Percentiles rank a stretch among this genome's conserved stretches.
These are phyloP conservation scores for Rhegmatorhina hoffmannsi DNA, from an alignment of 2,113 vertebrate genomes.

Conservation along the genomic window DNA sequence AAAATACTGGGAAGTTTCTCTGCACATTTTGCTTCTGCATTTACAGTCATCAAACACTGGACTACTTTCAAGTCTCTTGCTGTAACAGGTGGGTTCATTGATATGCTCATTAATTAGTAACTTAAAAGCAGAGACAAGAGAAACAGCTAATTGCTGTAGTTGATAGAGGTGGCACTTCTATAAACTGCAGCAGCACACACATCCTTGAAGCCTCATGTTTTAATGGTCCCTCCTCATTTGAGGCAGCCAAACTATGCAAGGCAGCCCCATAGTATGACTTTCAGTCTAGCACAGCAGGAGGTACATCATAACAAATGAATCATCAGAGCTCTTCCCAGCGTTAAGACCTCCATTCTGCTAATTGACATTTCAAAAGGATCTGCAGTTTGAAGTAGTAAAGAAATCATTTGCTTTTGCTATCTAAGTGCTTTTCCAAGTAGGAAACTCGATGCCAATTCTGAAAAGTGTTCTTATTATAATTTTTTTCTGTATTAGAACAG, in stretches of 20 bases:
- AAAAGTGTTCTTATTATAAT: slow-evolving; percentile 46
- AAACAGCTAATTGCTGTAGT: slow-evolving; percentile 9
- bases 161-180: background rate
- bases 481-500: slow-evolving; percentile 33
- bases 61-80: background rate
- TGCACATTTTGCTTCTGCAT: background rate
- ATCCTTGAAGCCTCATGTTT: background rate
- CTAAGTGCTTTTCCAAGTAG: slow-evolving; percentile 65
- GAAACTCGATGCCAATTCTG: slow-evolving; percentile 32
- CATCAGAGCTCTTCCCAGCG: slow-evolving; percentile 20
- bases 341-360: slow-evolving; percentile 36
- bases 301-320: slow-evolving; percentile 48
- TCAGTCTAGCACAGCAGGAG: background rate
- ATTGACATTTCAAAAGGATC: slow-evolving; percentile 74
- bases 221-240: background rate
- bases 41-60: background rate
- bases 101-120: background rate
- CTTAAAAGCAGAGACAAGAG: slow-evolving; percentile 17
- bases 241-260: background rate
- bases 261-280: background rate
- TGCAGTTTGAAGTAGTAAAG: slow-evolving; percentile 50
- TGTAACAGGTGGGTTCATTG: background rate
- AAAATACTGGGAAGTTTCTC: background rate
- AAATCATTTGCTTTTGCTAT: slow-evolving; percentile 69
- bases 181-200: background rate